Conservation (phyloP, 2,797 vertebrate genomes). For the Gymnothorax reevesii region DNA sequence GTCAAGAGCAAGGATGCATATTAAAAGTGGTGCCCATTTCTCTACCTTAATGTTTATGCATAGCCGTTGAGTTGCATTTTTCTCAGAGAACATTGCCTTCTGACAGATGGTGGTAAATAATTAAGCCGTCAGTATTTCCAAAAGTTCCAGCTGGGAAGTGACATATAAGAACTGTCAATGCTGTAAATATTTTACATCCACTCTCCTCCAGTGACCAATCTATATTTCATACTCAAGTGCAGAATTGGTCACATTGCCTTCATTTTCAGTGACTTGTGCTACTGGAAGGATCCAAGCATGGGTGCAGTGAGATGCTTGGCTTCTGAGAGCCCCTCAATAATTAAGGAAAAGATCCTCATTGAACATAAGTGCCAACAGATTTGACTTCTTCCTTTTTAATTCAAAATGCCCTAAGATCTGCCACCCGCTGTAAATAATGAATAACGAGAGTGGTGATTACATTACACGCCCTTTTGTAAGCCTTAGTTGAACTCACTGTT, state of each 20-base stretch:
- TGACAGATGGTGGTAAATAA: slow-evolving; percentile 54
- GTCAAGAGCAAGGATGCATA: neutral
- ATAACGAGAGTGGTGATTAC: slow-evolving; percentile 29
- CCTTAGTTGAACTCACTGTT: neutral
- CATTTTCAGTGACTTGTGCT: slow-evolving; percentile 30
- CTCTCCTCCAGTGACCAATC: slow-evolving; percentile 49
- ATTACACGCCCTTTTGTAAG: neutral
- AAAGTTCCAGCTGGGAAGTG: slow-evolving; percentile 49
- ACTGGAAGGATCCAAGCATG: slow-evolving; percentile 24
- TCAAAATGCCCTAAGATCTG: slow-evolving; percentile 31
- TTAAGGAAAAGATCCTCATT: slow-evolving; percentile 39
- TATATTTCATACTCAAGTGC: slow-evolving; percentile 50
- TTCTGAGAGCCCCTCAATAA: slow-evolving; percentile 41
- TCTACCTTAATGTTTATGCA: slow-evolving; percentile 41
- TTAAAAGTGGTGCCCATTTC: slow-evolving; percentile 27
- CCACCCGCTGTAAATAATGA: slow-evolving; percentile 38
- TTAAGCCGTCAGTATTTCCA: slow-evolving; percentile 43
- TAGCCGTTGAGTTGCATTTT: slow-evolving; percentile 32
- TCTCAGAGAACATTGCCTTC: slow-evolving; percentile 35
- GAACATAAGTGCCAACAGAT: slow-evolving; percentile 41
- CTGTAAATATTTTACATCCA: slow-evolving; percentile 55
- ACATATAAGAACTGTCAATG: slow-evolving; percentile 57
- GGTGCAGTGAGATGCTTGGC: slow-evolving; percentile 15
- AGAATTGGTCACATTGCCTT: slow-evolving; percentile 31
- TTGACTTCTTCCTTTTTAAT: slow-evolving; percentile 37